A percentile compares a stretch with the other conserved stretches of the same genome.
Conservation (phyloP, 2,113 vertebrate species). For the Pristiophorus japonicus region DNA sequence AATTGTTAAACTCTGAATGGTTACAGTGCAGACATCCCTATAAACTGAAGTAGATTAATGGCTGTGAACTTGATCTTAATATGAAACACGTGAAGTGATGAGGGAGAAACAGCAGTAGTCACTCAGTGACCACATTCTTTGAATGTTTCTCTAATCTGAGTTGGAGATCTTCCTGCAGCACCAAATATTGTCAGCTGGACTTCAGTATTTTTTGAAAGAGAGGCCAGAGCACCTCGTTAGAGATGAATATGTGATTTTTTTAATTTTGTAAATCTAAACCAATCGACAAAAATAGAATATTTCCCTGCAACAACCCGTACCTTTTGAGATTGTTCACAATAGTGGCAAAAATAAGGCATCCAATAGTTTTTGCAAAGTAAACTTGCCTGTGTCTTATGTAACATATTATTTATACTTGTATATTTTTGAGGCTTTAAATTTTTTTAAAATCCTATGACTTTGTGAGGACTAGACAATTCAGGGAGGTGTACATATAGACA, state of each 20-base stretch:
- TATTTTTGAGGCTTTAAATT: not conserved
- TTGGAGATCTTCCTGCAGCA: conserved; percentile 13
- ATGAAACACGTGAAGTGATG: conserved; percentile 32
- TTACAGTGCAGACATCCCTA: conserved; percentile 28
- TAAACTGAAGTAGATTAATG: conserved; percentile 24
- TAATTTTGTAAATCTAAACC: not conserved
- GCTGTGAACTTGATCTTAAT: conserved; percentile 35
- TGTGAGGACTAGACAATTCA: not conserved
- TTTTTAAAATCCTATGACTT: not conserved
- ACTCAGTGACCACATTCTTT: conserved; percentile 20
- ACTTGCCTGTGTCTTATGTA: not conserved
- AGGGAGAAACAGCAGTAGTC: conserved; percentile 9
- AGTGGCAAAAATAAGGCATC: not conserved
- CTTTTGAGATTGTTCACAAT: not conserved
- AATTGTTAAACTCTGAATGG: not conserved
- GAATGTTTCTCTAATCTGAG: conserved; percentile 24
- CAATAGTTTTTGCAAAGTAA: not conserved
- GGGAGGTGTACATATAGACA: not conserved
- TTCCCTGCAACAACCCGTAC: not conserved
- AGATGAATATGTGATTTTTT: not conserved
- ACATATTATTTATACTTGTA: not conserved
- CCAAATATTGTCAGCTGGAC: not conserved
- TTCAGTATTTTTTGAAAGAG: not conserved
- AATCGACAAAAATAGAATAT: not conserved
- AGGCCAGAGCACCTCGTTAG: not conserved